Conservation (phyloP, 2,113 vertebrate genomes). For the Rhynchomys soricoides region DNA sequence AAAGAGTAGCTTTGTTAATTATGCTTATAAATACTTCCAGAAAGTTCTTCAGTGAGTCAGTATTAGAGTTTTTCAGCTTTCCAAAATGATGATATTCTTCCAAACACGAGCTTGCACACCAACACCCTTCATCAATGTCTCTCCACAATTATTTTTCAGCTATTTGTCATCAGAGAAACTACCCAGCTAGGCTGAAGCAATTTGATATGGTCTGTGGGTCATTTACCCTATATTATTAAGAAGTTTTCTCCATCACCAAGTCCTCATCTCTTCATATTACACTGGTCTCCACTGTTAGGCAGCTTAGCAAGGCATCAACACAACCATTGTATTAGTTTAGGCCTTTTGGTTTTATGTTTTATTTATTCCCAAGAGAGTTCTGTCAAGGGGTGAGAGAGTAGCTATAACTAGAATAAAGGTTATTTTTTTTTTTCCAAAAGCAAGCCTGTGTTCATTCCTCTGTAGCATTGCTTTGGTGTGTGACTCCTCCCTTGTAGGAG, state of each 20-base stretch:
- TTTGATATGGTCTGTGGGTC: neutral
- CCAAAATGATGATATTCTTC: neutral
- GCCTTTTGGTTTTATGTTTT: neutral
- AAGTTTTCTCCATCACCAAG: neutral
- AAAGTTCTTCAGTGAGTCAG: slow-evolving; percentile 12
- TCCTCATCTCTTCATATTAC: neutral
- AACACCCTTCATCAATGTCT: neutral
- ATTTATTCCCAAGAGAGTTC: slow-evolving; percentile 11
- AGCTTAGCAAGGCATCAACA: neutral
- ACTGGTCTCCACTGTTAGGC: neutral
- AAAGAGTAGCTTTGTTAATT: neutral
- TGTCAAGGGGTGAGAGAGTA: neutral
- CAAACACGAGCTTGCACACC: neutral
- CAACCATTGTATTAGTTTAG: neutral
- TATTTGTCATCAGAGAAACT: slow-evolving; percentile 11
- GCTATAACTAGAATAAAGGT: neutral
- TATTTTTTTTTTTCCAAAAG: slow-evolving; percentile 14
- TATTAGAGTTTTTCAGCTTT: neutral
- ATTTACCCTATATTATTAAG: neutral
- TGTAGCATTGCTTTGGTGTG: neutral
- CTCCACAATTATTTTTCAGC: neutral
- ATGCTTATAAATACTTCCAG: slow-evolving; percentile 10
- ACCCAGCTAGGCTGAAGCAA: neutral
- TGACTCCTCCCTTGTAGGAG: neutral
- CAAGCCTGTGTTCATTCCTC: neutral